These are phyloP conservation scores for Nomada lathburiana DNA, from an alignment of 2,888 invertebrate genomes.

Conservation along the genomic window DNA sequence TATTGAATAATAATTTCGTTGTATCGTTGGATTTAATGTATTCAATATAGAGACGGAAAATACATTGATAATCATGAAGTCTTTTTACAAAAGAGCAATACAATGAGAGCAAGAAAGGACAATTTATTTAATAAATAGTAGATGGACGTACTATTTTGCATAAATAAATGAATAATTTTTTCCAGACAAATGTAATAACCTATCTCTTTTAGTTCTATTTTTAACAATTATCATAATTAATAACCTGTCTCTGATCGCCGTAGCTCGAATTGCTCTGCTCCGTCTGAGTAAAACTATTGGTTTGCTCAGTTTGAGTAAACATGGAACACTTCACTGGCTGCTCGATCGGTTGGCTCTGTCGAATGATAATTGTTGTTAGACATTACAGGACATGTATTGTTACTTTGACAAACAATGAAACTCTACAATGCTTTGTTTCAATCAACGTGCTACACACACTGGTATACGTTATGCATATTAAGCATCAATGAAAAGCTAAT, in stretches of 20 bases:
- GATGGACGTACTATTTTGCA: not conserved
- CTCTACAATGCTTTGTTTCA: slow-evolving; percentile 55
- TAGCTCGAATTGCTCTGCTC: slow-evolving; percentile 81
- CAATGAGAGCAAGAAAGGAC: not conserved
- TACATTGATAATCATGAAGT: slow-evolving; percentile 10
- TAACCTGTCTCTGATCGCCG: slow-evolving; percentile 81
- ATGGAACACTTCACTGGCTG: slow-evolving; percentile 82
- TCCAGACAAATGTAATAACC: slow-evolving; percentile 8
- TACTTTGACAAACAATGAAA: slow-evolving; percentile 21
- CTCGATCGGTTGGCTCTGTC: slow-evolving; percentile 76
- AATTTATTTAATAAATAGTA: not conserved
- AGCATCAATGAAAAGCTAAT: slow-evolving; percentile 29
- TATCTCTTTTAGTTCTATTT: too few species aligned
- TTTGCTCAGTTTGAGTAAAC: slow-evolving; percentile 82
- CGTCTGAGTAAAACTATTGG: slow-evolving; percentile 80
- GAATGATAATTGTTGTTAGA: slow-evolving; percentile 65
- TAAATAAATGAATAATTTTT: not conserved
- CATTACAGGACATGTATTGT: not conserved
- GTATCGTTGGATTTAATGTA: not conserved
- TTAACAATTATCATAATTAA: slow-evolving; percentile 27
- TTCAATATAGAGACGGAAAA: slow-evolving; percentile 16
- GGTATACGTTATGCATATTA: slow-evolving; percentile 27
- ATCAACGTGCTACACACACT: slow-evolving; percentile 59
- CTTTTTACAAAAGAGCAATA: not conserved
- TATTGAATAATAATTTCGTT: slow-evolving; percentile 22